phyloP scores from a whole-genome alignment of 2,888 invertebrate genomes.

The Catocala fraxini region DNA sequence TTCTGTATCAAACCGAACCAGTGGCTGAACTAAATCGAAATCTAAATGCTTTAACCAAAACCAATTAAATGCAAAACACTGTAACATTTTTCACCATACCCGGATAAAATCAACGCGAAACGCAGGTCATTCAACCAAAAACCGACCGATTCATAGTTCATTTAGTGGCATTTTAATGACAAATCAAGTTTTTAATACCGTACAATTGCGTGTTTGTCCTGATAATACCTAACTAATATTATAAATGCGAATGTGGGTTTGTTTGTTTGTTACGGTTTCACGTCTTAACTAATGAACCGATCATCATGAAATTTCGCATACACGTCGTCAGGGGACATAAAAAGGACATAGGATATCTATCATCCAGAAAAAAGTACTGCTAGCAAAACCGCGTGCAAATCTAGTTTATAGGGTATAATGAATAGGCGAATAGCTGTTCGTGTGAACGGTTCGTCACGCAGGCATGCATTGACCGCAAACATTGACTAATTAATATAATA shows the following conservation, averaged over 20 bases:
- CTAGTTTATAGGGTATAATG: background rate
- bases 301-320: no score
- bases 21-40: slow-evolving; percentile 5
- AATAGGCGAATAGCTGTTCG: slow-evolving; percentile 43
- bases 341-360: no score
- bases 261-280: no score
- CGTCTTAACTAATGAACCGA: no score
- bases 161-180: slow-evolving; percentile 2
- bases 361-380: no score
- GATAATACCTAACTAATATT: no score
- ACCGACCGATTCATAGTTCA: background rate
- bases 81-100: no score
- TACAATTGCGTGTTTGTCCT: background rate
- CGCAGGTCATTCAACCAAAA: background rate
- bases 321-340: no score
- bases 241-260: no score
- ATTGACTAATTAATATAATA: slow-evolving; percentile 61
- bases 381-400: no score
- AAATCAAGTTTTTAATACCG: slow-evolving; percentile 5
- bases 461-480: slow-evolving; percentile 39
- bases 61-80: slow-evolving; percentile 33
- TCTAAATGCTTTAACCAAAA: slow-evolving; percentile 13
- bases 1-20: no score
- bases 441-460: slow-evolving; percentile 53
- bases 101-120: no score